Percentiles rank a stretch among this genome's conserved stretches.
These are phyloP conservation scores for Ia io DNA, from an alignment of 2,113 vertebrate species.

Conservation along the genomic window DNA sequence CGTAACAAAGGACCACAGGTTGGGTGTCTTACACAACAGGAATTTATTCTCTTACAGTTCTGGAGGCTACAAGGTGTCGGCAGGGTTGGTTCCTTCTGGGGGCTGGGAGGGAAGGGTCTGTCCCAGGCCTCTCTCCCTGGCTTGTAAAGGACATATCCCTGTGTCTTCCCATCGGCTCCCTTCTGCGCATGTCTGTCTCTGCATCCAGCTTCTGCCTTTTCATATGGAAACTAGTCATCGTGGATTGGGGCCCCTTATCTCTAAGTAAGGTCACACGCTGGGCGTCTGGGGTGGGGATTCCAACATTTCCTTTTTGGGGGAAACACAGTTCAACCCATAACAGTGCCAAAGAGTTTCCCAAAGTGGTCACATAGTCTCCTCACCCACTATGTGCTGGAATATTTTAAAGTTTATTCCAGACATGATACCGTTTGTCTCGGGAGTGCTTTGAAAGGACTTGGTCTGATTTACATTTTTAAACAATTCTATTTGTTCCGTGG, in stretches of 20 bases:
- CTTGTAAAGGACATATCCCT: background rate
- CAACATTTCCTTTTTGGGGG: background rate
- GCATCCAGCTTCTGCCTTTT: background rate
- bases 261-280: background rate
- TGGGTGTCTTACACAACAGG: background rate
- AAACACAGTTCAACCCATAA: background rate
- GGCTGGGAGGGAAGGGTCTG: background rate
- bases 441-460: slow-evolving; percentile 44
- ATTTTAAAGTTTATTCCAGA: slow-evolving; percentile 22
- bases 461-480: slow-evolving; percentile 60
- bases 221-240: background rate
- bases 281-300: background rate
- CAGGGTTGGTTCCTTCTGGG: background rate
- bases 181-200: background rate
- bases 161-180: background rate
- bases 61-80: background rate
- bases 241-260: background rate
- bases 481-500: slow-evolving; percentile 40
- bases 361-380: background rate
- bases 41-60: background rate
- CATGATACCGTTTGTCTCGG: background rate
- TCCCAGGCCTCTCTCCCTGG: background rate
- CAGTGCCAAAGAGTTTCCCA: background rate
- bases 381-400: background rate
- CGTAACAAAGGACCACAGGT: background rate